Conservation (phyloP, 1,140 invertebrate species). For the Aleiodes sp. region DNA sequence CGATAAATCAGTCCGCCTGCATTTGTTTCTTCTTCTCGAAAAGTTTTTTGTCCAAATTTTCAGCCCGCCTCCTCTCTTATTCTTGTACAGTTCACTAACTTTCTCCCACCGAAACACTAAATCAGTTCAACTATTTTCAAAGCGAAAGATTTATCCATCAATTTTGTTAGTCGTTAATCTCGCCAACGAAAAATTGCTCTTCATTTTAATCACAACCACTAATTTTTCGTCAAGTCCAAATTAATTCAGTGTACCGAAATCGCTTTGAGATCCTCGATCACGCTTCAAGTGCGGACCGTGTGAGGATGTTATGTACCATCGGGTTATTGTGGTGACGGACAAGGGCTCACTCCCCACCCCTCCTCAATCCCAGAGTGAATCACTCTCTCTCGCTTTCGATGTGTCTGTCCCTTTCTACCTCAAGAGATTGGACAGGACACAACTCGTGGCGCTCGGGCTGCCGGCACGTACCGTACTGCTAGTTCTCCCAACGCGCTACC, state of each 20-base stretch:
- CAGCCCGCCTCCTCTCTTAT: too few species aligned
- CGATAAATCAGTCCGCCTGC: not conserved
- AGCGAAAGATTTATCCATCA: not conserved
- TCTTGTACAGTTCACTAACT: too few species aligned
- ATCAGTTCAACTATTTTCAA: not conserved
- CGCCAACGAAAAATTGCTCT: too few species aligned
- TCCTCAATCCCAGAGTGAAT: not conserved
- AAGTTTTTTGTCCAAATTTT: not conserved
- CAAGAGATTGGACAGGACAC: not conserved
- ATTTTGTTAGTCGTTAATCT: too few species aligned
- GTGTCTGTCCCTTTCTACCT: not conserved
- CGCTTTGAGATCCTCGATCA: slow-evolving; percentile 19
- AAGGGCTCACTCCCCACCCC: not conserved
- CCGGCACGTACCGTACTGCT: slow-evolving; percentile 27
- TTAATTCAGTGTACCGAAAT: not conserved
- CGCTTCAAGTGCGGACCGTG: not conserved
- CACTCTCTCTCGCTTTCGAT: not conserved
- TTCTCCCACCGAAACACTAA: not conserved
- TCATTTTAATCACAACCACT: too few species aligned
- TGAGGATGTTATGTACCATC: slow-evolving; percentile 9
- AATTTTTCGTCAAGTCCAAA: not conserved
- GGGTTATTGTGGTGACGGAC: not conserved
- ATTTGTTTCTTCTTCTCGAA: not conserved
- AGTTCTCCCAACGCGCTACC: slow-evolving; percentile 5
- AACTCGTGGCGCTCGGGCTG: slow-evolving; percentile 3